Conservation (phyloP, 2,888 invertebrate species). For the Trissonchulus latispiculum region DNA sequence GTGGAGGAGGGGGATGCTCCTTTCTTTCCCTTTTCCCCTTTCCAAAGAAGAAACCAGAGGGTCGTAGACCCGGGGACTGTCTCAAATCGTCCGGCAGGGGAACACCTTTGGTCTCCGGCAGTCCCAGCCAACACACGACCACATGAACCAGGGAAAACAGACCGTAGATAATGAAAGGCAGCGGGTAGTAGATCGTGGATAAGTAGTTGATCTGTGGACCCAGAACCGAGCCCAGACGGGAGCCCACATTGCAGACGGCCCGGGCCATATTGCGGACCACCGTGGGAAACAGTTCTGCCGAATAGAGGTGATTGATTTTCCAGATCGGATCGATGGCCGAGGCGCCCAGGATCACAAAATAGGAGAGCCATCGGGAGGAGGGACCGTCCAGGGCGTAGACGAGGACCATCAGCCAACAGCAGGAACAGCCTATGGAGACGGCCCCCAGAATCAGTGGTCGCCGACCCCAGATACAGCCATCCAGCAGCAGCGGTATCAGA, state of each 20-base stretch:
- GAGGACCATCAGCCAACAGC: conserved; percentile 18
- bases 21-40: too few species aligned
- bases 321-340: conserved; percentile 24
- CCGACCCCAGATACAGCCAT: conserved; percentile 17
- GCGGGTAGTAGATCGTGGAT: not conserved
- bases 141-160: conserved; percentile 15
- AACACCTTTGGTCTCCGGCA: conserved; percentile 24
- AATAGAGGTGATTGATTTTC: conserved; percentile 25
- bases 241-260: conserved; percentile 26
- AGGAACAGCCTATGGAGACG: not conserved
- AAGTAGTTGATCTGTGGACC: conserved; percentile 22
- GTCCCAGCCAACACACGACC: not conserved
- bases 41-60: too few species aligned
- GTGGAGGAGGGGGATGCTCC: too few species aligned
- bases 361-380: not conserved
- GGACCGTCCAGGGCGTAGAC: not conserved
- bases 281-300: conserved; percentile 24
- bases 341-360: conserved; percentile 17
- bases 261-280: conserved; percentile 27
- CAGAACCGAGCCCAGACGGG: conserved; percentile 22
- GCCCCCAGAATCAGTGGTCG: conserved; percentile 12
- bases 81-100: conserved; percentile 17
- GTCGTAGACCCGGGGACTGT: too few species aligned
- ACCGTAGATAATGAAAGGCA: conserved; percentile 23
- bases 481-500: conserved; percentile 17